These are phyloP conservation scores for Trichopria drosophilae DNA, from an alignment of 2,888 invertebrate species.

Conservation along the genomic window DNA sequence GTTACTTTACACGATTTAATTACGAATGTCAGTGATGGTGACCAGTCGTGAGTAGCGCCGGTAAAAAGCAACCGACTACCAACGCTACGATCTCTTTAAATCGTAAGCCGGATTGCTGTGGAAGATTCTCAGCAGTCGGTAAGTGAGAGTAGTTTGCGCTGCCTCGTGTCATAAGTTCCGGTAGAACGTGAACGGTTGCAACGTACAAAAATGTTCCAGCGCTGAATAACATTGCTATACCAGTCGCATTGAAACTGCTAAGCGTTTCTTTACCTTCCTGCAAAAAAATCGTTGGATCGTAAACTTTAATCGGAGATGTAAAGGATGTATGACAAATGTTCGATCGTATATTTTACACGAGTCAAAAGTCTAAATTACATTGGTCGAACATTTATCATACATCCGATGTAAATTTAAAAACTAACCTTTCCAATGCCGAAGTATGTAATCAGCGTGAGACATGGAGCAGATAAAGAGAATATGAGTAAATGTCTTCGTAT, in stretches of 20 bases:
- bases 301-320: too few relatives aligned
- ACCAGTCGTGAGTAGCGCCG: conserved; percentile 86
- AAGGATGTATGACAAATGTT: too few relatives aligned
- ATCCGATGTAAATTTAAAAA: conserved; percentile 5
- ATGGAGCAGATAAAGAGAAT: conserved; percentile 91
- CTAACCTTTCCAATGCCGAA: conserved; percentile 81
- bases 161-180: conserved; percentile 77
- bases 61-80: conserved; percentile 84
- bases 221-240: conserved; percentile 96
- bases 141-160: conserved; percentile 58
- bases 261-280: conserved; percentile 90
- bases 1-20: too few relatives aligned
- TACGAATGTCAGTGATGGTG: conserved; percentile 76
- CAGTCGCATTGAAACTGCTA: conserved; percentile 89
- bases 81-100: conserved; percentile 80
- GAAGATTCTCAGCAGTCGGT: conserved; percentile 55
- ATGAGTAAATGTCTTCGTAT: conserved; percentile 88
- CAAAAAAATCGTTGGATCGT: too few relatives aligned
- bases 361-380: too few relatives aligned
- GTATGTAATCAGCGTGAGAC: conserved; percentile 87
- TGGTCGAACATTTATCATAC: too few relatives aligned
- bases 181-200: conserved; percentile 96
- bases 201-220: conserved; percentile 99
- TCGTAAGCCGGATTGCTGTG: conserved; percentile 65
- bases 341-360: too few relatives aligned